A percentile compares a stretch with the other conserved stretches of the same genome.
phyloP scores from a whole-genome alignment of 2,888 invertebrate species.

The Protula sp. region DNA sequence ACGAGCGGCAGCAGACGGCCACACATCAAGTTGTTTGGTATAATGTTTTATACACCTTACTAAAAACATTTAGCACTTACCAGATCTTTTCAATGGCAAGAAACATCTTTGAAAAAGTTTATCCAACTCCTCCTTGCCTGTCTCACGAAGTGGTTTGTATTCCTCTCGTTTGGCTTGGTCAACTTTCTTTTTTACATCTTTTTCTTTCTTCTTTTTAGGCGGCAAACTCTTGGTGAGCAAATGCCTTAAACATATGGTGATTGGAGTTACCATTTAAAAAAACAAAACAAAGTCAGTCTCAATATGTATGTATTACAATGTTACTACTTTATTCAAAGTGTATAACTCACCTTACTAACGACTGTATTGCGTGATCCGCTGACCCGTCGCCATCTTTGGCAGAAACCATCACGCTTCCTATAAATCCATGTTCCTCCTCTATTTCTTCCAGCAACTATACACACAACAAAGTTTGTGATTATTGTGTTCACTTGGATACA shows the following conservation, averaged over 20 bases:
- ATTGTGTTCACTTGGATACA: not conserved
- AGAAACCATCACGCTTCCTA: slow-evolving; percentile 3
- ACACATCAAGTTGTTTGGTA: too few species aligned
- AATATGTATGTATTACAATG: too few species aligned
- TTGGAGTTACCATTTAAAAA: too few species aligned
- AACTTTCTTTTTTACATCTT: not conserved
- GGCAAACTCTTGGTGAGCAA: too few species aligned
- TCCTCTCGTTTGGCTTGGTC: not conserved
- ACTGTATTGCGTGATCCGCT: not conserved
- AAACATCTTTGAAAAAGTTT: slow-evolving; percentile 10
- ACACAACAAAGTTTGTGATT: not conserved
- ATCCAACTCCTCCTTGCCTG: not conserved
- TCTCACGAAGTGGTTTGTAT: not conserved
- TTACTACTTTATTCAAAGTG: too few species aligned
- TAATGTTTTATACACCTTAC: too few species aligned
- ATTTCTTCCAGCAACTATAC: not conserved
- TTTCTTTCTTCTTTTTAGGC: not conserved
- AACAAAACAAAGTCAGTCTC: too few species aligned
- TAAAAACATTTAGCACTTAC: too few species aligned
- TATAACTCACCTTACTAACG: slow-evolving; percentile 1
- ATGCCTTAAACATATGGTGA: too few species aligned
- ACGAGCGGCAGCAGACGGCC: too few species aligned
- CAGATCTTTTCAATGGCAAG: slow-evolving; percentile 1
- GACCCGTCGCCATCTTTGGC: not conserved
- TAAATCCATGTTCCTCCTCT: not conserved